Base-by-base conservation (phyloP, 2,888 invertebrate genomes). In the Harpalus rubripes region DNA sequence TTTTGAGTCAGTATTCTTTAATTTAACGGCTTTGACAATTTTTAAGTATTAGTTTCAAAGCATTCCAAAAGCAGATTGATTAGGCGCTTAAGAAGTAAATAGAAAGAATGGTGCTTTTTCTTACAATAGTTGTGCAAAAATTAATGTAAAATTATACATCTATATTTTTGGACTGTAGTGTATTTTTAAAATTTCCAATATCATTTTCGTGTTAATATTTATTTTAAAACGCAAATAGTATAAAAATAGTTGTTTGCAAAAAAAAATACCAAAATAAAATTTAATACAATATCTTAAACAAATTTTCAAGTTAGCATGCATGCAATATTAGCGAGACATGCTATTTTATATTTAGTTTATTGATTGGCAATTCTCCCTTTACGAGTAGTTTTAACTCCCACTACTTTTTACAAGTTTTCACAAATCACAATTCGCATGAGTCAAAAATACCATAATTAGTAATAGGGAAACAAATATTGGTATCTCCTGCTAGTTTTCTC, bases 301-400 rank as follows among this genome's bases (percentile, higher is more conserved):
- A 74, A 74, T 18, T 44, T 52, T 10, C 15, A 16, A 74, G 18
- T 18, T 7, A 6, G 3, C 32, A 39, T 44, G 72, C 72, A 52
- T 74, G 72, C 68, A 68, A 68, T 32, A 61, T 10, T 12, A 5
- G n/a, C 12, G 2, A 22, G 44, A 74, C 72, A 74, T 44, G 72
- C 72, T 52, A 74, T 52, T 74, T 74, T 74, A 16, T 74, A 44
- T 74, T 74, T 74, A 44, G 44, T 10, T 52, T 74, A 74, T 74
- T 44, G 72, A 74, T 74, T 74, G 18, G 39, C 18, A 63, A 63
- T 8, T 12, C 39, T 16, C 72, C 44, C 72, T 18, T 72, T 41
- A 22, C 22, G 22, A 22, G 22, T 22, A 52, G 10, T 52, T 3
- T 52, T 8, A 52, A 5, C 39, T 10, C 61, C 61, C 61, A 61